A percentile compares a stretch with the other conserved stretches of the same genome.
Conservation (phyloP, 2,888 invertebrate genomes). For the Rosalia funebris region DNA sequence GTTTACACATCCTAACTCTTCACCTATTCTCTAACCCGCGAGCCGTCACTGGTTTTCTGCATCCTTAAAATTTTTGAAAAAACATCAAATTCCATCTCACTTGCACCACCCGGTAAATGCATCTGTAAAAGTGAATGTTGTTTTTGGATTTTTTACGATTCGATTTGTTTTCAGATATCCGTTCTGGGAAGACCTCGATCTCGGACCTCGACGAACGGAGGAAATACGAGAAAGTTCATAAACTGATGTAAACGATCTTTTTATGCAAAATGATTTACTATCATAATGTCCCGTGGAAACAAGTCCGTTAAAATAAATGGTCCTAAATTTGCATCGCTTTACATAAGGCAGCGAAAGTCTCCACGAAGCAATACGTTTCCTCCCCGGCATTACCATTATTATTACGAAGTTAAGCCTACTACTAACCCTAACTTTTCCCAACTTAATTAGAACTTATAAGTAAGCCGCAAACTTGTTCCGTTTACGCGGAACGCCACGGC, state of each 20-base stretch:
- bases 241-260: slow-evolving; percentile 36
- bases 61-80: too few species aligned
- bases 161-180: too few species aligned
- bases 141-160: too few species aligned
- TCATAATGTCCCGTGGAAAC: slow-evolving; percentile 40
- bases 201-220: not conserved
- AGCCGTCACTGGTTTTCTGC: too few species aligned
- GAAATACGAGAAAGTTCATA: slow-evolving; percentile 1
- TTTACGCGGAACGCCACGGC: slow-evolving; percentile 23
- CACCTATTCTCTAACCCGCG: too few species aligned
- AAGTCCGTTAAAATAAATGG: slow-evolving; percentile 38
- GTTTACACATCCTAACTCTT: too few species aligned
- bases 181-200: too few species aligned
- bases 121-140: too few species aligned
- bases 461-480: slow-evolving; percentile 35
- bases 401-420: slow-evolving; percentile 32
- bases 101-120: too few species aligned
- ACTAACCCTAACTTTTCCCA: slow-evolving; percentile 31
- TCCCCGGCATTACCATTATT: slow-evolving; percentile 29
- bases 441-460: slow-evolving; percentile 39
- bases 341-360: slow-evolving; percentile 26
- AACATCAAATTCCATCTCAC: too few species aligned
- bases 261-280: slow-evolving; percentile 39
- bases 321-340: slow-evolving; percentile 39
- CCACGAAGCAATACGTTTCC: slow-evolving; percentile 20